Conservation (phyloP, 2,113 vertebrate genomes). For the Ceyx margarethae region DNA sequence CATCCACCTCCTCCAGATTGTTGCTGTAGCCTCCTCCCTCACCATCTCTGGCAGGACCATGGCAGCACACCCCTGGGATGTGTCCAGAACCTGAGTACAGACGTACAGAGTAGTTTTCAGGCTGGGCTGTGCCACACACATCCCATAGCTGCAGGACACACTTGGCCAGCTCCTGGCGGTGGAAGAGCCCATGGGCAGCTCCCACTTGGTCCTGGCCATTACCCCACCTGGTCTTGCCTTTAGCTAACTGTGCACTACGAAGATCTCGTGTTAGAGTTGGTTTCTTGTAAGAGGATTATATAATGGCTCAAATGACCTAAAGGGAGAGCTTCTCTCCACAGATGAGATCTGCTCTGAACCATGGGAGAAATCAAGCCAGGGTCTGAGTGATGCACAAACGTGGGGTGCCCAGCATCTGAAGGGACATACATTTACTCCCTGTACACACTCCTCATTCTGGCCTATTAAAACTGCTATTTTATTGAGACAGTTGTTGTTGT, state of each 20-base stretch:
- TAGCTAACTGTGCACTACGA: background rate
- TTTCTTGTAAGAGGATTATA: background rate
- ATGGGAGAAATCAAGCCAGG: background rate
- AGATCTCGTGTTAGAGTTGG: background rate
- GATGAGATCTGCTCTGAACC: background rate
- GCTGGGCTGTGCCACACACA: background rate
- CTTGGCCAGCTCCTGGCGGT: too few species aligned
- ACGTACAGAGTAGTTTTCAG: background rate
- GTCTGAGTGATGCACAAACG: background rate
- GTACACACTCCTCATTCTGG: background rate
- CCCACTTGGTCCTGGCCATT: fast-evolving
- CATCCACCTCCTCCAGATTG: background rate
- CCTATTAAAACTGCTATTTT: background rate
- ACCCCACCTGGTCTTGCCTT: background rate
- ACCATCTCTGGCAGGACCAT: background rate
- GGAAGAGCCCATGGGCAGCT: background rate
- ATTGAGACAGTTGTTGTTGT: background rate
- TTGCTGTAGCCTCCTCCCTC: background rate
- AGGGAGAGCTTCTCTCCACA: background rate
- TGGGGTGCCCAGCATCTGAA: background rate
- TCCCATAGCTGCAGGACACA: background rate
- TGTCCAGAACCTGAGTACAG: background rate
- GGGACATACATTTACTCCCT: background rate
- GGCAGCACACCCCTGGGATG: background rate
- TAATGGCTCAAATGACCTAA: background rate